Evolutionary conservation across 2,888 invertebrate species (phyloP), one percentile per base, ranked within the genome.

Genomic region (Clivina fossor): DNA sequence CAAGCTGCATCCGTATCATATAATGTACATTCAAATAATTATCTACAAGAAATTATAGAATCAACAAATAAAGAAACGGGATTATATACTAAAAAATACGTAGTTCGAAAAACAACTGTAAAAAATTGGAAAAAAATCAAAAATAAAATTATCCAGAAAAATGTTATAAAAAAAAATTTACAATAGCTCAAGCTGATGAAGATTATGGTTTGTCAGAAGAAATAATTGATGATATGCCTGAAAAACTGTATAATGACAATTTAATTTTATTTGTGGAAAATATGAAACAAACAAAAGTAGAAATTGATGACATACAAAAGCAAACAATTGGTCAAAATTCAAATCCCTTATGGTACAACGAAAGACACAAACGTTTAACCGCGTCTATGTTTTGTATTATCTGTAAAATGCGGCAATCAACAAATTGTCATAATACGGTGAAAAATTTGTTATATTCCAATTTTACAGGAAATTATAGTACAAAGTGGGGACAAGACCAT

Each of bases 171-270:
- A 38, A 19, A 18, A 9, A 3, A 9, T 18, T 7, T n/a, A n/a
- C n/a, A n/a, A n/a, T n/a, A n/a, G n/a, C n/a, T n/a, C n/a, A n/a
- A n/a, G n/a, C n/a, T n/a, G n/a, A n/a, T 28, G 16, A 28, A 15
- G 16, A 24, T 18, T 38, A 35, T 1, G 55, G 48, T 38, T 22
- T 55, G 38, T 15, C 35, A n/a, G n/a, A n/a, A n/a, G n/a, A n/a
- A n/a, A n/a, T n/a, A n/a, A n/a, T n/a, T n/a, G n/a, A n/a, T n/a
- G n/a, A n/a, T n/a, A n/a, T n/a, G n/a, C n/a, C n/a, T n/a, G n/a
- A n/a, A n/a, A n/a, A n/a, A n/a, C n/a, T n/a, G n/a, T n/a, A n/a
- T n/a, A n/a, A n/a, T n/a, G n/a, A n/a, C n/a, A n/a, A n/a, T n/a
- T n/a, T n/a, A n/a, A n/a, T n/a, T n/a, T n/a, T n/a, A n/a, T n/a